Evolutionary conservation across 1,140 invertebrate species (phyloP).

Genomic region (Drosophila yakuba): DNA sequence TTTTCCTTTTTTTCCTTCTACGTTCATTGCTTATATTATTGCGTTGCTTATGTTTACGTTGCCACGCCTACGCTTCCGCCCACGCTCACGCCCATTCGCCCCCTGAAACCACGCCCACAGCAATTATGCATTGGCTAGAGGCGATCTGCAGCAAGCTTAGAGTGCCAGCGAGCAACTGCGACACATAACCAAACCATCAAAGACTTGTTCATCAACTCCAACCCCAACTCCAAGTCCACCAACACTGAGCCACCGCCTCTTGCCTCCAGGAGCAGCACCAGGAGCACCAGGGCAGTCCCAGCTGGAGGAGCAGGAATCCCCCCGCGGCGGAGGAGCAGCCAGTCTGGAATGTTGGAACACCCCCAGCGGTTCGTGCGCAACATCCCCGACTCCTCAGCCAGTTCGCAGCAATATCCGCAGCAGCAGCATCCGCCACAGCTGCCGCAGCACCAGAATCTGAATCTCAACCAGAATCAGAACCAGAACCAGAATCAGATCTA

Average conservation of each 20-base stretch:
- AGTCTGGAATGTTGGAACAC: slow-evolving; percentile 84
- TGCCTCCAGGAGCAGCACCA: slow-evolving; percentile 39
- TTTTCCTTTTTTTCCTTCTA: slow-evolving; percentile 10
- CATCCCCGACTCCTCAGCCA: slow-evolving; percentile 84
- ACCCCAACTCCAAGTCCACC: slow-evolving; percentile 19
- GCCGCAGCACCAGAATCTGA: slow-evolving; percentile 72
- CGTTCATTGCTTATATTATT: slow-evolving; percentile 3
- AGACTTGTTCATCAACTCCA: slow-evolving; percentile 25
- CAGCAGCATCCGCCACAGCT: slow-evolving; percentile 69
- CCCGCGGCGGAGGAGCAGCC: slow-evolving; percentile 64
- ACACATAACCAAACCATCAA: slow-evolving; percentile 34
- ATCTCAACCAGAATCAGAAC: slow-evolving; percentile 37
- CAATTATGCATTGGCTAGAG: slow-evolving; percentile 48
- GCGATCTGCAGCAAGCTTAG: slow-evolving; percentile 38
- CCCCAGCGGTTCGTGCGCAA: slow-evolving; percentile 84
- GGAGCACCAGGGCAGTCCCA: slow-evolving; percentile 18
- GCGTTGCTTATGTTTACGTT: slow-evolving; percentile 33
- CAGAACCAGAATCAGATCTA: slow-evolving; percentile 50
- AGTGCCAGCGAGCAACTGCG: slow-evolving; percentile 22
- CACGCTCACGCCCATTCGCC: slow-evolving; percentile 16
- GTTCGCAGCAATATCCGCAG: slow-evolving; percentile 54
- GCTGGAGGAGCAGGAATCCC: slow-evolving; percentile 44
- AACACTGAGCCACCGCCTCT: slow-evolving; percentile 26
- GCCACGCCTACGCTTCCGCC: slow-evolving; percentile 39
- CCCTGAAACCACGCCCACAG: slow-evolving; percentile 25